Evolutionary conservation across 2,113 vertebrate species (phyloP).

Genomic region (Crotophaga sulcirostris): DNA sequence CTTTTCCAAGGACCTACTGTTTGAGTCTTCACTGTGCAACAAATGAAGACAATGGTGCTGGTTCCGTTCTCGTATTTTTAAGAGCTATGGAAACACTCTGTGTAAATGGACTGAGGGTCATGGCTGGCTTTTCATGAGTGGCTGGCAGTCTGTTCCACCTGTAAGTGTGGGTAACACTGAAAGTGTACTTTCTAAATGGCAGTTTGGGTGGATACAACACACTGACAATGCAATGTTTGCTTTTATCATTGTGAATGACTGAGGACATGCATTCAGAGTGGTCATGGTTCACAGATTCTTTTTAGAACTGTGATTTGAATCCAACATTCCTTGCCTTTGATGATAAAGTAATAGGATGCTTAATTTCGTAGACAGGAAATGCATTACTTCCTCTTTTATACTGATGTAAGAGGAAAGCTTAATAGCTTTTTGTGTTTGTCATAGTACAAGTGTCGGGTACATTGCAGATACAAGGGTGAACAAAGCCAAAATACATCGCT

Average conservation of each 20-base stretch:
- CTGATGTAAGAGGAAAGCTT: not conserved
- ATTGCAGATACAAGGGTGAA: not conserved
- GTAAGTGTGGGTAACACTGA: not conserved
- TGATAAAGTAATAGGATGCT: not conserved
- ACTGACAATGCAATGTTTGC: not conserved
- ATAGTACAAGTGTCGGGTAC: not conserved
- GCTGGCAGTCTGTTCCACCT: not conserved
- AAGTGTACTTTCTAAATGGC: not conserved
- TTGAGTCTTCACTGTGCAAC: not conserved
- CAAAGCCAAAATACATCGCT: not conserved
- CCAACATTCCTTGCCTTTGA: not conserved
- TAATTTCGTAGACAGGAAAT: not conserved
- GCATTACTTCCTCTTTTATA: not conserved
- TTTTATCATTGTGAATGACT: not conserved
- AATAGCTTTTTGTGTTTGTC: not conserved
- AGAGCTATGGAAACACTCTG: not conserved
- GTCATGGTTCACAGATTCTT: not conserved
- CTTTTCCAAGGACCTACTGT: not conserved
- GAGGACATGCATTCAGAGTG: not conserved
- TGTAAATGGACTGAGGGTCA: not conserved
- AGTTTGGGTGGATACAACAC: not conserved
- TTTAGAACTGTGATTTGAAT: not conserved
- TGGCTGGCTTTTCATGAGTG: not conserved
- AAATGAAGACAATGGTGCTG: not conserved
- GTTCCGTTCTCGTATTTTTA: not conserved